Percentiles rank a stretch among this genome's conserved stretches.
Evolutionary conservation across 2,888 invertebrate species (phyloP).

Genomic region (Leuctra nigra): DNA sequence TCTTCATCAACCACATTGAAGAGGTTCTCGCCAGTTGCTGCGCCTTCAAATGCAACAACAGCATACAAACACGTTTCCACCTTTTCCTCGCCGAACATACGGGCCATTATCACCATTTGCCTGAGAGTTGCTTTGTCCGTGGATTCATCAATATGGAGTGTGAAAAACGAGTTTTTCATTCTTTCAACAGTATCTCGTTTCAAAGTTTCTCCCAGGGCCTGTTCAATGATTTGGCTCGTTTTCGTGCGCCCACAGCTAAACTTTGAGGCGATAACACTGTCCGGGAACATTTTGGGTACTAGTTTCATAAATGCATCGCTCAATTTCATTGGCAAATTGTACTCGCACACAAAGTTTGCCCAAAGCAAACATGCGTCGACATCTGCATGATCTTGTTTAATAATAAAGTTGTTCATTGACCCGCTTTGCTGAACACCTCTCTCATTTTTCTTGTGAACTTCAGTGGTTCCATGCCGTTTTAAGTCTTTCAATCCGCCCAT

Average conservation of each 20-base stretch:
- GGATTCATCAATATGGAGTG: background rate
- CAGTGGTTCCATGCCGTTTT: background rate
- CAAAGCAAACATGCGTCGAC: background rate
- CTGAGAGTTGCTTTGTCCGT: background rate
- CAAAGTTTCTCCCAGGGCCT: background rate
- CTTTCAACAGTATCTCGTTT: background rate
- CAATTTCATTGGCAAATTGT: background rate
- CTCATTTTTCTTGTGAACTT: background rate
- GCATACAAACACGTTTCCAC: background rate
- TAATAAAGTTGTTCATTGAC: background rate
- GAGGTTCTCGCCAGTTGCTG: background rate
- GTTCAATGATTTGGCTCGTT: background rate
- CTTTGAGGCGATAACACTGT: background rate
- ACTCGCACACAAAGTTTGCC: background rate
- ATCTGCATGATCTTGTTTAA: background rate
- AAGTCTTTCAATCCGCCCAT: background rate
- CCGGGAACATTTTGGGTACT: background rate
- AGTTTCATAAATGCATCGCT: background rate
- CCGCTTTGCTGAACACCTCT: background rate
- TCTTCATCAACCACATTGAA: background rate
- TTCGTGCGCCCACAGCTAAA: background rate
- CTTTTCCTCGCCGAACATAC: slow-evolving; percentile 1
- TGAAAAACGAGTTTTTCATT: background rate
- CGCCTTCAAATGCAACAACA: background rate
- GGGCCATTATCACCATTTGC: slow-evolving; percentile 1